A percentile compares a stretch with the other conserved stretches of the same genome.
Evolutionary conservation across 2,888 invertebrate genomes (phyloP).

Genomic region (Lottia scabra): DNA sequence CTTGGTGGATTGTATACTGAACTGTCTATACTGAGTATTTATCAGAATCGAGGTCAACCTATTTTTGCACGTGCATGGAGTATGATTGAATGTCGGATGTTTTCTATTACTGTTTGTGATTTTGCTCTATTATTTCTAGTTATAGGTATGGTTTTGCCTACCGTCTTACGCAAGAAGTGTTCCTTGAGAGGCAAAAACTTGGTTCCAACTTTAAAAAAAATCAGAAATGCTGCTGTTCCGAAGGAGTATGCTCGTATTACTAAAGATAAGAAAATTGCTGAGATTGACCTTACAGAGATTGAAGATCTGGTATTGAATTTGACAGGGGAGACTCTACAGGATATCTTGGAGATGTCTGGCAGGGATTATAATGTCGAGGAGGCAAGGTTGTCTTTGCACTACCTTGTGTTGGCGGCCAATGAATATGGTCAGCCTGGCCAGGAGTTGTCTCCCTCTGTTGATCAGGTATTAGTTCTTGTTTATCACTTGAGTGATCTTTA

Average conservation of each 20-base stretch:
- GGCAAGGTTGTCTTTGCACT: neutral
- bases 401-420: neutral
- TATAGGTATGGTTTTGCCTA: neutral
- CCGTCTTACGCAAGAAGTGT: neutral
- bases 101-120: no score
- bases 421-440: neutral
- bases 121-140: no score
- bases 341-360: neutral
- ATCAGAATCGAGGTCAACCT: no score
- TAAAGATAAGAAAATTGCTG: neutral
- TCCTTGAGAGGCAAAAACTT: neutral
- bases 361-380: neutral
- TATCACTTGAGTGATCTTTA: neutral
- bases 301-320: neutral
- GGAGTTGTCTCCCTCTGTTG: no score
- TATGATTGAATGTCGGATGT: no score
- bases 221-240: neutral
- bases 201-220: neutral
- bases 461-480: no score
- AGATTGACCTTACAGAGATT: neutral
- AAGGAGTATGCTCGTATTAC: neutral
- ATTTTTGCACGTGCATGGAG: no score
- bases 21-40: no score
- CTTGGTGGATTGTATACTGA: no score
- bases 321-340: neutral